These are phyloP conservation scores for Macroramphosus scolopax DNA, from an alignment of 2,797 vertebrate genomes.

Conservation along the genomic window DNA sequence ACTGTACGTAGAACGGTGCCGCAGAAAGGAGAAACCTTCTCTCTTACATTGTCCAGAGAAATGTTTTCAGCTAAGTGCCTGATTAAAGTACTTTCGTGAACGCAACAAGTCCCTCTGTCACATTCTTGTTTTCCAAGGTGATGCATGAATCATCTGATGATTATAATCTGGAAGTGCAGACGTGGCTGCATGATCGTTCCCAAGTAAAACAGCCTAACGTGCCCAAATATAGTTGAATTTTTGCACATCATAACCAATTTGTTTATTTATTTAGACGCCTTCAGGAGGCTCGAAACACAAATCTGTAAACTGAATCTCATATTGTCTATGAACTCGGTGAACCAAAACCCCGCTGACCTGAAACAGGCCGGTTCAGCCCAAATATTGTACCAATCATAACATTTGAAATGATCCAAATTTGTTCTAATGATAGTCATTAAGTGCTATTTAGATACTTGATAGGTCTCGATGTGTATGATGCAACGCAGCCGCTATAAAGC, in stretches of 20 bases:
- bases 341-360: not conserved
- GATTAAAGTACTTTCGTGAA: constrained; percentile 77
- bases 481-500: constrained; percentile 18
- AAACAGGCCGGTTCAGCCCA: not conserved
- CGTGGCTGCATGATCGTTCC: too few relatives aligned
- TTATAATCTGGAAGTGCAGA: too few relatives aligned
- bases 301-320: constrained; percentile 1
- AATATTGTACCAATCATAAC: constrained; percentile 2
- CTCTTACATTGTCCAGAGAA: constrained; percentile 45
- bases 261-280: too few relatives aligned
- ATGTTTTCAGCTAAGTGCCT: constrained; percentile 77
- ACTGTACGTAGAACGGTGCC: constrained; percentile 34
- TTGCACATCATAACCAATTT: too few relatives aligned
- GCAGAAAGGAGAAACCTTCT: constrained; percentile 38
- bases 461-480: constrained; percentile 19
- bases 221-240: too few relatives aligned
- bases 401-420: constrained; percentile 17
- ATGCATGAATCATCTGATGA: not conserved
- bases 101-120: constrained; percentile 21
- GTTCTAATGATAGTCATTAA: constrained; percentile 42
- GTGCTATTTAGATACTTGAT: constrained; percentile 34
- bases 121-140: constrained; percentile 5
- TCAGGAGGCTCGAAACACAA: too few relatives aligned
- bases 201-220: too few relatives aligned
- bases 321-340: not conserved